Evolutionary conservation across 2,113 vertebrate species (phyloP), one percentile per base, ranked within the genome.

Genomic region (Meriones unguiculatus): DNA sequence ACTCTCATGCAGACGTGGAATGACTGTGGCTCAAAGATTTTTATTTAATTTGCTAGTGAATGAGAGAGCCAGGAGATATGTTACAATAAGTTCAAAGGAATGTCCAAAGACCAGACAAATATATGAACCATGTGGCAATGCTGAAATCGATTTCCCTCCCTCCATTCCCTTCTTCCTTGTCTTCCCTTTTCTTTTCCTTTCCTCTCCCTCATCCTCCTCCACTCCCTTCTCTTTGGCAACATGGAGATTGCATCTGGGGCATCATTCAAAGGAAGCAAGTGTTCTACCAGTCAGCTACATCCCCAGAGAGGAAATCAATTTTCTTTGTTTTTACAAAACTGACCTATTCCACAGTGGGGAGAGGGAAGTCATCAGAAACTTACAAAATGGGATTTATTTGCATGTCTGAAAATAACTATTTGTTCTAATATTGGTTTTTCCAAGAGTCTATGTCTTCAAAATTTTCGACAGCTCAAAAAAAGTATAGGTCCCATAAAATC

Each of bases 391-490:
- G 22, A 82, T 87, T 77, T 76, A 91, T 91, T 77, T 82, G 69
- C 30, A 65, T 35, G n/a, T 87, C 57, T 93, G 73, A 80, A 82
- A 35, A 87, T 54, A 81, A 86, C 65, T 95, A 24, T 64, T 87
- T 92, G 41, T 54, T 52, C 38, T 95, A 70, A 57, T 90, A 59
- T 87, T 41, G 54, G 35, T 72, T 93, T 91, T 62, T 46, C 54
- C 69, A 70, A 62, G 59, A 90, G 38, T 69, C 25, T n/a, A 1
- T 82, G 59, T 87, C 69, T 75, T 87, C 17, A 96, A 22, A 24
- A 5, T 17, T 88, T 35, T 84, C 57, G 65, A 88, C n/a, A 87
- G 24, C 67, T 88, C 69, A 87, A 93, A 69, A 82, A 89, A 94
- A 76, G 35, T 30, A 82, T 22, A 54, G 85, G 62, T 46, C 2